A percentile compares a stretch with the other conserved stretches of the same genome.
Evolutionary conservation across 2,113 vertebrate genomes (phyloP).

Genomic region (Lichenostomus cassidix): DNA sequence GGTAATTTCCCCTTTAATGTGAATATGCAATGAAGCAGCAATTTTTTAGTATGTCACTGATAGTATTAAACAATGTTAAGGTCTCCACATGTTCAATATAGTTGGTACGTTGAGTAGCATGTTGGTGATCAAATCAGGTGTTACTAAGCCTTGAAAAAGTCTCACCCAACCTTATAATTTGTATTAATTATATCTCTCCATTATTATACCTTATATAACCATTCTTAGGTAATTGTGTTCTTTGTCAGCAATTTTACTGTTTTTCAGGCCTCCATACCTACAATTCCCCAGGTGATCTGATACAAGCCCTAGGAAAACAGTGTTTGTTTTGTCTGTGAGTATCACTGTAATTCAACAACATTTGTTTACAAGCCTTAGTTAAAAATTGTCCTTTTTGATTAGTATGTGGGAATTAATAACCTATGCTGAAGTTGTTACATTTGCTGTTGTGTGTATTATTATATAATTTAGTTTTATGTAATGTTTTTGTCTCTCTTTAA

Average conservation of each 20-base stretch:
- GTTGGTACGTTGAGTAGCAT: not conserved
- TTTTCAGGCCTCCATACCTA: not conserved
- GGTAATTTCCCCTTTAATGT: not conserved
- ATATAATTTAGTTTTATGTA: not conserved
- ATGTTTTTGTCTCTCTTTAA: not conserved
- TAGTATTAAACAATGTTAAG: not conserved
- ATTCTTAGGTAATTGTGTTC: not conserved
- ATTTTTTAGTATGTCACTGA: not conserved
- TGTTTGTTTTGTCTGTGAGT: not conserved
- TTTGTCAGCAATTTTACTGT: not conserved
- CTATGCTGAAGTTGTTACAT: not conserved
- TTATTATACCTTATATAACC: not conserved
- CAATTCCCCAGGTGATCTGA: not conserved
- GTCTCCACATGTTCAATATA: not conserved
- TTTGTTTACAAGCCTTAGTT: not conserved
- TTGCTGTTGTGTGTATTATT: not conserved
- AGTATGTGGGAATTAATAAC: not conserved
- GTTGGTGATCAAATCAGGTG: not conserved
- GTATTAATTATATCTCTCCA: conserved; percentile 22
- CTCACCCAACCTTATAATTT: conserved; percentile 22
- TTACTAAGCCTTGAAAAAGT: conserved; percentile 51
- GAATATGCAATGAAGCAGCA: not conserved
- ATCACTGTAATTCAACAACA: not conserved
- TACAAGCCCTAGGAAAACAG: not conserved
- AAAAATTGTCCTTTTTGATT: not conserved